Conservation (phyloP, 2,888 invertebrate species). For the Spodoptera littoralis region DNA sequence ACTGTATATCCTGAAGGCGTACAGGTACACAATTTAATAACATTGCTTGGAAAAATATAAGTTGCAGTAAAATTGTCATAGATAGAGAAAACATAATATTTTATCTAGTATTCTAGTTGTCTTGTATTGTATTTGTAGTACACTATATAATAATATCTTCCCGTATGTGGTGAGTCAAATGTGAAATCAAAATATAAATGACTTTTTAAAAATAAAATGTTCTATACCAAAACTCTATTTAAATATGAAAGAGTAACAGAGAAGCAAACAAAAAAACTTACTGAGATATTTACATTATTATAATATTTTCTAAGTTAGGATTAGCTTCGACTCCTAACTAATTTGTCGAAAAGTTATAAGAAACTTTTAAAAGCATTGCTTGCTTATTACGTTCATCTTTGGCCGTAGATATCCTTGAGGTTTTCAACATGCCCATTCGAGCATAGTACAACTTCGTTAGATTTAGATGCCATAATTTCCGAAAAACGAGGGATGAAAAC, state of each 20-base stretch:
- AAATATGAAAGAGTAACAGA: no score
- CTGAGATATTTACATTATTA: no score
- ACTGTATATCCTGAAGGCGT: no score
- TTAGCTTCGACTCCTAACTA: no score
- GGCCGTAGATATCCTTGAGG: not conserved
- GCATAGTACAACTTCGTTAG: conserved; percentile 46
- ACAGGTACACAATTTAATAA: not conserved
- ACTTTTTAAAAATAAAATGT: not conserved
- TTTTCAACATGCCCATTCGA: conserved; percentile 28
- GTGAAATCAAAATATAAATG: no score
- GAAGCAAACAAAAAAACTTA: no score
- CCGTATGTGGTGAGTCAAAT: not conserved
- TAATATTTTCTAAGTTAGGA: no score
- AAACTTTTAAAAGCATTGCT: not conserved
- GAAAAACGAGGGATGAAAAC: conserved; percentile 54
- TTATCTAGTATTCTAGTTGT: conserved; percentile 12
- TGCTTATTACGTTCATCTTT: not conserved
- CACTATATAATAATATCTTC: not conserved
- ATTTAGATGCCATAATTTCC: conserved; percentile 57
- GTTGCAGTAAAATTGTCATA: conserved; percentile 5
- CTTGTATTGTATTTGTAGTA: not conserved
- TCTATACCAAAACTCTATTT: no score
- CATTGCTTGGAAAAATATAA: not conserved
- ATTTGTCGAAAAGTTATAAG: no score
- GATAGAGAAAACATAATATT: conserved; percentile 14